Base-by-base conservation (phyloP, 2,888 invertebrate genomes). In the Conus canariensis region DNA sequence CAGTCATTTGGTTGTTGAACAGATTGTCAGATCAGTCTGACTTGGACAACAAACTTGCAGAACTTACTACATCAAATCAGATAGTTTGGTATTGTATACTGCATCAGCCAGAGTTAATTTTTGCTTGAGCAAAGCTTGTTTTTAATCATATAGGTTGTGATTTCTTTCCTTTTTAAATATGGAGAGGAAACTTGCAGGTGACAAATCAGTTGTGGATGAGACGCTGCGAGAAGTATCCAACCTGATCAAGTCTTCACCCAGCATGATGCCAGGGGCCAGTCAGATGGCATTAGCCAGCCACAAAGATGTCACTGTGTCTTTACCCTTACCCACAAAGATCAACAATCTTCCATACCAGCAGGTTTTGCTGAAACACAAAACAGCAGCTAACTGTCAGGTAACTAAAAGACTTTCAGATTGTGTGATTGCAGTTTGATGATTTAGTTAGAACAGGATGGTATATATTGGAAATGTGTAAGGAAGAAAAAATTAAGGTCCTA, bases 191-290 rank as follows among this genome's bases (percentile, higher is more conserved):
- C 80, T 82, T 82, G 60, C 64, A 88, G 88, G 88, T 80, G 88
- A 80, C 4, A 82, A 82, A 22, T n/a, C 74, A 4, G 7, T 25
- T 5, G 59, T 45, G 25, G 88, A 77, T 0, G 88, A 88, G 22
- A n/a, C 88, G 16, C 45, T 88, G 14, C 80, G 82, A 30, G 56
- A 74, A 30, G 74, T 88, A 80, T 82, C 88, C 10, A 45, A 88
- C 30, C n/a, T 88, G 82, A 64, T 88, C 60, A 88, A 88, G 82
- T 88, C 88, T 10, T n/a, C 88, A 60, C 2, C 88, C 82, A 64
- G 77, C 77, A 19, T 88, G 74, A 12, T 25, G 14, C 77, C 88
- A 6, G 30, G 22, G 3, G 59, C 77, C 59, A 58, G 74, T 25
- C 86, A 64, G 67, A n/a, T 74, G 87, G 74, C 87, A 8, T 12